phyloP scores from a whole-genome alignment of 2,797 vertebrate species.

The Sardinella longiceps region DNA sequence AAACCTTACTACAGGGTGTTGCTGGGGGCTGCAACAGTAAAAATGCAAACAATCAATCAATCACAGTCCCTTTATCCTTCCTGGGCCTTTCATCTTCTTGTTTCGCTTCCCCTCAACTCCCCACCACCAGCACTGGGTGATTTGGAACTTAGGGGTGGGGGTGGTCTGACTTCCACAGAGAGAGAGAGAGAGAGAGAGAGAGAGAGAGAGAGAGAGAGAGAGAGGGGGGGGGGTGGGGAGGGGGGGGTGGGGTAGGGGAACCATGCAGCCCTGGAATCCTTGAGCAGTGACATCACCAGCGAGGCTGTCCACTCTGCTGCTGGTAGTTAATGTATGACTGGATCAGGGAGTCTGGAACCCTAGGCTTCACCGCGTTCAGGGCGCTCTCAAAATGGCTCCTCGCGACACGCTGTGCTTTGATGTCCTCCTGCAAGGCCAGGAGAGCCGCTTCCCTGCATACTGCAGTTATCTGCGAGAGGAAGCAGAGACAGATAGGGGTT shows the following conservation, averaged over 20 bases:
- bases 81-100: slow-evolving; percentile 21
- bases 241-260: not conserved
- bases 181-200: not conserved
- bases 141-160: not conserved
- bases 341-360: slow-evolving; percentile 87
- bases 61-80: slow-evolving; percentile 18
- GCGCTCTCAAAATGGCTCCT: slow-evolving; percentile 83
- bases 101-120: not conserved
- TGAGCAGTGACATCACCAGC: slow-evolving; percentile 67
- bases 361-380: slow-evolving; percentile 81
- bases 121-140: slow-evolving; percentile 18
- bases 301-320: slow-evolving; percentile 76
- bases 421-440: slow-evolving; percentile 83
- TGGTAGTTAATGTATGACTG: slow-evolving; percentile 87
- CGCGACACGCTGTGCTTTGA: slow-evolving; percentile 72
- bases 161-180: not conserved
- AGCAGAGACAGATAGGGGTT: slow-evolving; percentile 61
- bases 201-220: too few relatives aligned
- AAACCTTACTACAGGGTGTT: slow-evolving; percentile 17
- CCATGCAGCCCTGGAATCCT: not conserved
- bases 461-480: slow-evolving; percentile 85
- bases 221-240: not conserved
- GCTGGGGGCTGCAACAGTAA: slow-evolving; percentile 5
- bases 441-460: slow-evolving; percentile 91
- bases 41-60: slow-evolving; percentile 28